phyloP scores from a whole-genome alignment of 2,888 invertebrate species.

The Eugnorisma glareosa region DNA sequence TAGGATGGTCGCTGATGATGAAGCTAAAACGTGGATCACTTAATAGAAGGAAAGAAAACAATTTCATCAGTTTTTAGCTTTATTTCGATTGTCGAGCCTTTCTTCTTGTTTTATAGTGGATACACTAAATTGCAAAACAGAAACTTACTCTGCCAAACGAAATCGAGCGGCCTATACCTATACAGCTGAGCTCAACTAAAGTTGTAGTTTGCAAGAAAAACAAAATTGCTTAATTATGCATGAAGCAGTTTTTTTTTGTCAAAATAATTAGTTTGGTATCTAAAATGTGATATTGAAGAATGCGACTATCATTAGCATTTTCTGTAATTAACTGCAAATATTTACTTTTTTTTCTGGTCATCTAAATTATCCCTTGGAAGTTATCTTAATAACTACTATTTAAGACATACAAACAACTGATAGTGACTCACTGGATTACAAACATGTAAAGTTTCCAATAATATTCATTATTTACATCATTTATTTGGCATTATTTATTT shows the following conservation, averaged over 20 bases:
- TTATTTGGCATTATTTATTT: background rate
- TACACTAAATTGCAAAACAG: background rate
- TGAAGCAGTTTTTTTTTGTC: too few species aligned
- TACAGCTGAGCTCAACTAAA: background rate
- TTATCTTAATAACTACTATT: slow-evolving; percentile 51
- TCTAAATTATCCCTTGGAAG: slow-evolving; percentile 29
- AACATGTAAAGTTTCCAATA: slow-evolving; percentile 58
- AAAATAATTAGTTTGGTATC: slow-evolving; percentile 1
- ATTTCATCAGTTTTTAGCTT: background rate
- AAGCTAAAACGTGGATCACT: background rate
- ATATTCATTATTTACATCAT: slow-evolving; percentile 28
- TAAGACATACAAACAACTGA: slow-evolving; percentile 54
- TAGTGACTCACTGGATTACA: slow-evolving; percentile 48
- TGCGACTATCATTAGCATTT: slow-evolving; percentile 31
- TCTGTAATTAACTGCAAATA: slow-evolving; percentile 60
- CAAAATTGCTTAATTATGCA: background rate
- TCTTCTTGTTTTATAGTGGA: background rate
- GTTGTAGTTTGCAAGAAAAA: background rate
- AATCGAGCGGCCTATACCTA: too few species aligned
- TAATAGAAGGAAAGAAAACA: background rate
- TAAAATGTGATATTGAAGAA: slow-evolving; percentile 16
- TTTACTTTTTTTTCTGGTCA: slow-evolving; percentile 54
- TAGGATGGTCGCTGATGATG: background rate
- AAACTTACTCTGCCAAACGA: background rate
- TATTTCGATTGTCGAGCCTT: too few species aligned